These are phyloP conservation scores for Metacarcinus magister DNA, from an alignment of 2,888 invertebrate species.

Conservation along the genomic window DNA sequence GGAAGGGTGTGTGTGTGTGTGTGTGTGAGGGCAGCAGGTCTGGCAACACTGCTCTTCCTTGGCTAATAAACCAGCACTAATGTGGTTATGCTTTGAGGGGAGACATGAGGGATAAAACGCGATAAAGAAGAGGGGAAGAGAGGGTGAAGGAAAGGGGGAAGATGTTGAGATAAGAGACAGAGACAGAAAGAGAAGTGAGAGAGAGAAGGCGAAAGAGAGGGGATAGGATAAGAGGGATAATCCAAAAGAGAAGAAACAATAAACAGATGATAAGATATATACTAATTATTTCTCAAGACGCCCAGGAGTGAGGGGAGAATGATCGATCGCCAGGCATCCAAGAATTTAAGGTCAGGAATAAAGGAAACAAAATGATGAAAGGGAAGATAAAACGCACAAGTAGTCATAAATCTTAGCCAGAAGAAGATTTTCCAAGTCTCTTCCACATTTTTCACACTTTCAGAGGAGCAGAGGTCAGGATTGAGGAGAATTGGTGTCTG, in stretches of 20 bases:
- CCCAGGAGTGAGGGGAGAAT: neutral
- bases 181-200: neutral
- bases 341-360: slow-evolving; percentile 28
- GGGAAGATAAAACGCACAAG: neutral
- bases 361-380: neutral
- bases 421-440: neutral
- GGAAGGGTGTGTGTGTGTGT: neutral
- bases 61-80: slow-evolving; percentile 72
- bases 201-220: slow-evolving; percentile 31
- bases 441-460: slow-evolving; percentile 65
- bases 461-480: slow-evolving; percentile 43
- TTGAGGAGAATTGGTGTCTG: neutral
- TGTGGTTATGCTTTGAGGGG: slow-evolving; percentile 76
- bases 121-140: slow-evolving; percentile 70
- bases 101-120: slow-evolving; percentile 62
- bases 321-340: neutral
- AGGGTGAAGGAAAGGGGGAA: slow-evolving; percentile 33
- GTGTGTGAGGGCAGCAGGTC: neutral
- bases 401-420: neutral
- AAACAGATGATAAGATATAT: neutral
- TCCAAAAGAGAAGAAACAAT: neutral
- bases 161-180: slow-evolving; percentile 46
- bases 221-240: neutral
- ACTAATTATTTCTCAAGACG: neutral
- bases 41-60: slow-evolving; percentile 65